Conservation (phyloP, 1,140 invertebrate genomes). For the Drosophila dunni region DNA sequence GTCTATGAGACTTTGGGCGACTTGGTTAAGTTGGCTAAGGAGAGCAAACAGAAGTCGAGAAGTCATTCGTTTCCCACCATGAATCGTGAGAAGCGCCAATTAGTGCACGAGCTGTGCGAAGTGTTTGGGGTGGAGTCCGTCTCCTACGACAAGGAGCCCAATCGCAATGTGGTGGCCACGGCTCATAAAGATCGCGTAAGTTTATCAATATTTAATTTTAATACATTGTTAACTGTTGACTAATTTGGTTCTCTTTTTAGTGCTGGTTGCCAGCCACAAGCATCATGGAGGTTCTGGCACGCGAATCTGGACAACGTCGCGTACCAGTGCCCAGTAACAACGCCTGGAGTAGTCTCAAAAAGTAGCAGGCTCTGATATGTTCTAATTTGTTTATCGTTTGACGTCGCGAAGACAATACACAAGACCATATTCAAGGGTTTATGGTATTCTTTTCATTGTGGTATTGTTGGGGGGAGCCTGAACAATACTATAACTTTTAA, state of each 20-base stretch:
- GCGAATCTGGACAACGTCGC: constrained; percentile 91
- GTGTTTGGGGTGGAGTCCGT: constrained; percentile 97
- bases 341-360: constrained; percentile 80
- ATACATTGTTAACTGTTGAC: not conserved
- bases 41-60: constrained; percentile 93
- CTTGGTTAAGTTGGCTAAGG: constrained; percentile 94
- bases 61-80: constrained; percentile 96
- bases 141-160: constrained; percentile 97
- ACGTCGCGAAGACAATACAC: constrained; percentile 56
- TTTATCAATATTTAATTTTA: constrained; percentile 7
- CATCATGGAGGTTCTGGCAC: constrained; percentile 91
- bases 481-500: constrained; percentile 27
- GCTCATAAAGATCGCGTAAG: constrained; percentile 92
- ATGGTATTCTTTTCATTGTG: constrained; percentile 38
- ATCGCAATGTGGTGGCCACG: constrained; percentile 96
- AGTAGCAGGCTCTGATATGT: constrained; percentile 51
- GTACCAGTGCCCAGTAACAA: constrained; percentile 89
- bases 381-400: constrained; percentile 25
- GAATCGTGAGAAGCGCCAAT: constrained; percentile 94
- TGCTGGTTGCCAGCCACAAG: constrained; percentile 94
- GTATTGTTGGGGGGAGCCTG: constrained; percentile 28
- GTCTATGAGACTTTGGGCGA: constrained; percentile 94
- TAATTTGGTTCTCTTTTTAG: constrained; percentile 84
- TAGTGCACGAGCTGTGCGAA: constrained; percentile 97
- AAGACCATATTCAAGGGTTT: constrained; percentile 31